These are phyloP conservation scores for Dasypolia templi DNA, from an alignment of 2,888 invertebrate species.

Conservation along the genomic window DNA sequence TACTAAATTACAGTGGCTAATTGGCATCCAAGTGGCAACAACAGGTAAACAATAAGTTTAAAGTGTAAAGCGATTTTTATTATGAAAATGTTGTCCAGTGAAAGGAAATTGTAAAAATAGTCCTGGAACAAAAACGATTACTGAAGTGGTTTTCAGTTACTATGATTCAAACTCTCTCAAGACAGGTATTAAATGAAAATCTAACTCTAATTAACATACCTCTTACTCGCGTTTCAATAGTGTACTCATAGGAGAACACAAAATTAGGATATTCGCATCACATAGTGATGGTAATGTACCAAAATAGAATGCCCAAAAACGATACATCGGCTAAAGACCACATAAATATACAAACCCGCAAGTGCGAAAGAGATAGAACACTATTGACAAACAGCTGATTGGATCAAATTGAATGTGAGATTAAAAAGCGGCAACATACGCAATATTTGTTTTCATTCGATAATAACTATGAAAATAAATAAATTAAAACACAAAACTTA, in stretches of 20 bases:
- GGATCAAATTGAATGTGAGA: slow-evolving; percentile 77
- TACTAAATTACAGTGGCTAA: not conserved
- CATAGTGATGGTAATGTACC: slow-evolving; percentile 89
- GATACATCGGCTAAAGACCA: slow-evolving; percentile 83
- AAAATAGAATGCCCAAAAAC: slow-evolving; percentile 90
- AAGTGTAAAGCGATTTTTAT: not conserved
- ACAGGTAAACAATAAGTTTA: slow-evolving; percentile 7
- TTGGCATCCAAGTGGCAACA: not conserved
- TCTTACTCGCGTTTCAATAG: slow-evolving; percentile 77
- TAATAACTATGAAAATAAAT: slow-evolving; percentile 16
- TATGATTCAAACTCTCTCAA: slow-evolving; percentile 5
- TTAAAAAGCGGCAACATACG: slow-evolving; percentile 53
- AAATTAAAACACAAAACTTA: slow-evolving; percentile 68
- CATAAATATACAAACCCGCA: slow-evolving; percentile 72
- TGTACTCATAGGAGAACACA: slow-evolving; percentile 81
- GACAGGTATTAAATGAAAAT: slow-evolving; percentile 2
- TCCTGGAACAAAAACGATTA: slow-evolving; percentile 57
- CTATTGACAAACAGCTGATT: slow-evolving; percentile 90
- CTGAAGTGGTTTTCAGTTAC: slow-evolving; percentile 38
- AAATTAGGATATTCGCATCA: slow-evolving; percentile 86
- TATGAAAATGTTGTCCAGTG: not conserved
- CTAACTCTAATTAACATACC: slow-evolving; percentile 73
- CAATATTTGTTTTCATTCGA: slow-evolving; percentile 33
- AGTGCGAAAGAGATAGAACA: slow-evolving; percentile 81
- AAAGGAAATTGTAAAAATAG: slow-evolving; percentile 45